Base-by-base conservation (phyloP, 2,797 vertebrate species). In the Dallia pectoralis region DNA sequence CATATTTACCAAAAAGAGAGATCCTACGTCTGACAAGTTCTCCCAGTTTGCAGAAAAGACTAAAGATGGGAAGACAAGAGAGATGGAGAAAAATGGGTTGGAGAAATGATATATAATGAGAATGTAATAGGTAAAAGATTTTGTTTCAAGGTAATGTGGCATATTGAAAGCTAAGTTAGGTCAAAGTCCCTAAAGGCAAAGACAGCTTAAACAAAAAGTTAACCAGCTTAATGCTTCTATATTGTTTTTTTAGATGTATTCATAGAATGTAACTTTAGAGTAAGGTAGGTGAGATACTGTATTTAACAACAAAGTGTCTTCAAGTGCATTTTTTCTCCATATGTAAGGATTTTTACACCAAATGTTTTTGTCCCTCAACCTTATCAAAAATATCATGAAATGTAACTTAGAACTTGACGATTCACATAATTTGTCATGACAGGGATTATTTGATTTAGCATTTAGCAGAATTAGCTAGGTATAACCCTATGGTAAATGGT, bases 1-100 rank as follows among this genome's bases (percentile, higher is more conserved):
- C 33, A 29, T 77, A 62, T 91, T 93, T 84, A 93, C 93, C 92
- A 77, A 93, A 90, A 56, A 91, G 79, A 53, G 88, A 84, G 70
- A 87, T 86, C 78, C 88, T 88, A 70, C 88, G 85, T 80, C 93
- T 88, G 75, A 86, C 81, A 1, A 94, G 84, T 70, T 85, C 76
- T 74, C 90, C 85, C 63, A 94, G 82, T 82, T 90, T 93, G 87
- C 91, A 93, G 85, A 94, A 93, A 79, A 93, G 86, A 80, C 93
- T 94, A 77, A 32, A 79, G 82, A 76, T 72, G 68, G 81, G 30
- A 69, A 74, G 67, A 80, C 29, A 53, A 29, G 68, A 73, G 63
- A n/a, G 18, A 73, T 64, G 47, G 30, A n/a, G 53, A 81, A 69
- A 76, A 76, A 69, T 80, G 77, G 79, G 88, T 72, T 12, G 81